Percentiles rank a stretch among this genome's conserved stretches.
These are phyloP conservation scores for Hartigia nigra DNA, from an alignment of 2,888 invertebrate genomes.

Conservation along the genomic window DNA sequence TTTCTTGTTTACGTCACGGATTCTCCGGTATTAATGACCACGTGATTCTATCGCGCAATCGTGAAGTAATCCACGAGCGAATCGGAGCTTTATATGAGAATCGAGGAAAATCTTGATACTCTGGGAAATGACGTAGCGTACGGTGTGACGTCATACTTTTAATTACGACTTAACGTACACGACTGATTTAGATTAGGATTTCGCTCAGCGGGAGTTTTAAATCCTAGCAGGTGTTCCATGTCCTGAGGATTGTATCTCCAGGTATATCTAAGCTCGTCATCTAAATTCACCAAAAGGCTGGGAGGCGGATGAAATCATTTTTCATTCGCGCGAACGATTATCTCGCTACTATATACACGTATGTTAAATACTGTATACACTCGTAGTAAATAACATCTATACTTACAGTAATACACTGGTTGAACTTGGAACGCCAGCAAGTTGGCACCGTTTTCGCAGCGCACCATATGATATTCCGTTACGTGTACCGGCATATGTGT, in stretches of 20 bases:
- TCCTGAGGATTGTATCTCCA: neutral
- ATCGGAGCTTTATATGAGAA: neutral
- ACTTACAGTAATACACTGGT: neutral
- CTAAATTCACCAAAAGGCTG: neutral
- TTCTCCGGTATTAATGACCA: neutral
- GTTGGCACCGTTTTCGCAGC: neutral
- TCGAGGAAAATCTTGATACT: neutral
- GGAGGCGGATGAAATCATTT: constrained; percentile 4
- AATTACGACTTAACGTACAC: neutral
- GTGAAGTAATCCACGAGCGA: neutral
- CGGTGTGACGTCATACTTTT: neutral
- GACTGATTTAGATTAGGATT: neutral
- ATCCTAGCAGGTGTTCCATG: neutral
- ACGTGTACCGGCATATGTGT: neutral
- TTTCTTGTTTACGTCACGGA: neutral
- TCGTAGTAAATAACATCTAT: neutral
- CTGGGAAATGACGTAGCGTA: neutral
- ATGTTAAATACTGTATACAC: neutral
- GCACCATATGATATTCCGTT: neutral
- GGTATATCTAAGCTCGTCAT: neutral
- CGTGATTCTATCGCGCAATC: neutral
- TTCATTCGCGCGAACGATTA: neutral
- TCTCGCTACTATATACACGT: neutral
- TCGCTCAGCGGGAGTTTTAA: neutral
- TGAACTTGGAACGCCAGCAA: neutral